These are phyloP conservation scores for Eretmochelys imbricata DNA, from an alignment of 2,113 vertebrate genomes.

Conservation along the genomic window DNA sequence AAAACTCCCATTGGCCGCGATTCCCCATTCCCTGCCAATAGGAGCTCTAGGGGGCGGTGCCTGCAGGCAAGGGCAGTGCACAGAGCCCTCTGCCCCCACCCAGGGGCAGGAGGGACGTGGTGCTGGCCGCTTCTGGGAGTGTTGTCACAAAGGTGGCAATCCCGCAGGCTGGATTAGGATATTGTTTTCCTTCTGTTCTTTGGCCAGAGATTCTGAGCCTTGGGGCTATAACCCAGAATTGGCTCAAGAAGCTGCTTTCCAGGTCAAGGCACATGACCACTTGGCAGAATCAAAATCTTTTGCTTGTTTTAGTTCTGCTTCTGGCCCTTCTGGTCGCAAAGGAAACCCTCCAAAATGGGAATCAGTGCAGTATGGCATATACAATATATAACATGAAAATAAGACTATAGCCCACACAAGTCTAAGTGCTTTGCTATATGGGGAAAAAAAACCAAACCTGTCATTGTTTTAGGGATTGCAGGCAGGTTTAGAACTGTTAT, in stretches of 20 bases:
- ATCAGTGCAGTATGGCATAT: background rate
- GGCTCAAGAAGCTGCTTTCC: background rate
- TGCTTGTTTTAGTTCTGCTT: background rate
- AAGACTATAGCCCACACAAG: background rate
- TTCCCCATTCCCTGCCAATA: no score
- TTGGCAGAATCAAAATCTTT: background rate
- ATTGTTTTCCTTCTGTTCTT: background rate
- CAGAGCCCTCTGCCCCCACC: no score
- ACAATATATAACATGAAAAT: background rate
- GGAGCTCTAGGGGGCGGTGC: no score
- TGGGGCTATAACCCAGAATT: background rate
- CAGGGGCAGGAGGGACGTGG: no score
- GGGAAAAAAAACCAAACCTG: background rate
- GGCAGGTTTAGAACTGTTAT: background rate
- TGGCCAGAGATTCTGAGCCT: background rate
- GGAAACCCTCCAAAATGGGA: background rate
- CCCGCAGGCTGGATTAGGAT: rapidly evolving
- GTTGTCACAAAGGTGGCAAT: no score
- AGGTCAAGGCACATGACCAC: background rate
- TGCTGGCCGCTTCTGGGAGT: no score
- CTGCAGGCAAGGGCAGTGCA: no score
- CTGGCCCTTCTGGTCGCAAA: background rate
- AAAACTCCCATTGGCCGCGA: no score
- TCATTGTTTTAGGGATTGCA: background rate
- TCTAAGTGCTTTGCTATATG: background rate